Evolutionary conservation across 2,888 invertebrate genomes (phyloP).

Genomic region (Ditula angustiorana): DNA sequence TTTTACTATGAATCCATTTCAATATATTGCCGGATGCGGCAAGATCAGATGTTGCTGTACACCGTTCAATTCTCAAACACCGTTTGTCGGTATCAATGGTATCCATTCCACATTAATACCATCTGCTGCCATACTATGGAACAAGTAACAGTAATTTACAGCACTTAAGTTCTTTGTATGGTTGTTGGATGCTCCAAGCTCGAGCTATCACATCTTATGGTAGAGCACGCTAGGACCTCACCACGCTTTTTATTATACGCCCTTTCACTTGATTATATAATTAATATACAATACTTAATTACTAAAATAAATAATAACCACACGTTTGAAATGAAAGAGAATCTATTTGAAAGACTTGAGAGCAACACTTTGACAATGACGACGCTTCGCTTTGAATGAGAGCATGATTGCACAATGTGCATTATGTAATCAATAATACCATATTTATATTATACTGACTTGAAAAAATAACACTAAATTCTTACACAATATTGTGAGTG

Average conservation of each 20-base stretch:
- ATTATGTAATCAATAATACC: constrained; percentile 33
- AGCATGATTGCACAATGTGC: constrained; percentile 32
- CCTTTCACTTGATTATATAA: constrained; percentile 14
- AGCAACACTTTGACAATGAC: constrained; percentile 10
- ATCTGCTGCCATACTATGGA: constrained; percentile 42
- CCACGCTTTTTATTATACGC: constrained; percentile 32
- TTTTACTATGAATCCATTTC: neutral
- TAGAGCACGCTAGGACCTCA: constrained; percentile 30
- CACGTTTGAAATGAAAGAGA: constrained; percentile 16
- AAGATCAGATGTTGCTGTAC: constrained; percentile 11
- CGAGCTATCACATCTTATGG: constrained; percentile 10
- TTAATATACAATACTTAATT: constrained; percentile 4
- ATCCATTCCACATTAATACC: constrained; percentile 58
- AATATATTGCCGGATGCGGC: constrained; percentile 15
- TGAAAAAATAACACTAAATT: constrained; percentile 9
- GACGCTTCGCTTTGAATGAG: constrained; percentile 24
- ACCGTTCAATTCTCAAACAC: constrained; percentile 20
- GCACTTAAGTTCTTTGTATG: neutral
- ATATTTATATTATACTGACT: constrained; percentile 9
- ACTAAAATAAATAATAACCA: constrained; percentile 18
- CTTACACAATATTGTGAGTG: constrained; percentile 17
- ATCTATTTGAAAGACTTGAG: constrained; percentile 2
- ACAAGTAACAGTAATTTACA: constrained; percentile 7
- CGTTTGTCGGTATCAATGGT: constrained; percentile 31
- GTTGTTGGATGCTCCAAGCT: constrained; percentile 17